Percentiles rank a stretch among this genome's conserved stretches.
These are phyloP conservation scores for Chydorus sphaericus DNA, from an alignment of 2,888 invertebrate species.

Conservation along the genomic window DNA sequence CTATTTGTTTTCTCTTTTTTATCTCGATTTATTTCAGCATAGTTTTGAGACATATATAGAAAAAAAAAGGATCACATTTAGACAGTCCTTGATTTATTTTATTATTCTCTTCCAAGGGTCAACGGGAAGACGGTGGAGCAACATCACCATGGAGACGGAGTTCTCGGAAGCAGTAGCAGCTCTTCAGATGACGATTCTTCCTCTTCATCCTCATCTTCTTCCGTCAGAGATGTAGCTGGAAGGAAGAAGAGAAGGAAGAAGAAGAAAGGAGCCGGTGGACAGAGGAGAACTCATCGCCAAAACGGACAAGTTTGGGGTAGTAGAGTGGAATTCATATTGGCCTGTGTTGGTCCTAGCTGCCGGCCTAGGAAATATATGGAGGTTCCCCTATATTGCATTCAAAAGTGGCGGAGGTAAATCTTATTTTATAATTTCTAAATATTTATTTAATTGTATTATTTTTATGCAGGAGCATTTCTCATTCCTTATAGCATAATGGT, in stretches of 20 bases:
- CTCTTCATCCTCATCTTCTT: no score
- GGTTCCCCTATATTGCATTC: slow-evolving; percentile 63
- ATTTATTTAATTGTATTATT: neutral
- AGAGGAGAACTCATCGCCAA: slow-evolving; percentile 55
- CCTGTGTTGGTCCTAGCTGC: slow-evolving; percentile 79
- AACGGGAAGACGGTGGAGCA: neutral
- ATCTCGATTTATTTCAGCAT: no score
- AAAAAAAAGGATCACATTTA: no score
- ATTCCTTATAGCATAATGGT: slow-evolving; percentile 61
- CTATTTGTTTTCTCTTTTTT: no score
- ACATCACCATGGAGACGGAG: neutral
- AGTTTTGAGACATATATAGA: no score
- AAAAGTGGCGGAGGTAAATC: slow-evolving; percentile 16
- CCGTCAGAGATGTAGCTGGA: no score
- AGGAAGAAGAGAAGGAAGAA: no score
- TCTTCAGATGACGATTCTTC: slow-evolving; percentile 31
- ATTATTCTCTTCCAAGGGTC: neutral
- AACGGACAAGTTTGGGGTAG: slow-evolving; percentile 47
- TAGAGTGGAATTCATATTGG: slow-evolving; percentile 75
- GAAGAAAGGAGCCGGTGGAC: slow-evolving; percentile 20
- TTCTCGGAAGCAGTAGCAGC: slow-evolving; percentile 45
- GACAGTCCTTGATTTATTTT: no score
- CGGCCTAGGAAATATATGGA: slow-evolving; percentile 78
- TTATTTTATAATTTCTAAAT: neutral
- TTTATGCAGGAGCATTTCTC: slow-evolving; percentile 46